A percentile compares a stretch with the other conserved stretches of the same genome.
These are phyloP conservation scores for Acanthococcus lagerstroemiae DNA, from an alignment of 2,888 invertebrate species.

Conservation along the genomic window DNA sequence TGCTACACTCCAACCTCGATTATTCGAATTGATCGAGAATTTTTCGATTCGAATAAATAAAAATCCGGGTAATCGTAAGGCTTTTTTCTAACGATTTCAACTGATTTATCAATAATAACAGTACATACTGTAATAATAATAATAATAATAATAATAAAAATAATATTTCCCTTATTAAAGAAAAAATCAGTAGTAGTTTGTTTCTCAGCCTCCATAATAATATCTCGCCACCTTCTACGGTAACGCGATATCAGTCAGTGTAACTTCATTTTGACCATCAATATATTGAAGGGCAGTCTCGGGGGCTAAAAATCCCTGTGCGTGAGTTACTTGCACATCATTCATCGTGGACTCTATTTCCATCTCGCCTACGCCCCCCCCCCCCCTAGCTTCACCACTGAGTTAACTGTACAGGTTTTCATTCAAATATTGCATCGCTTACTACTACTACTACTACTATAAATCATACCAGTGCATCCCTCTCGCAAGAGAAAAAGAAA, in stretches of 20 bases:
- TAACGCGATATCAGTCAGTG: neutral
- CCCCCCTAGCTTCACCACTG: neutral
- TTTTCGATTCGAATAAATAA: neutral
- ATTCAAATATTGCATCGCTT: no score
- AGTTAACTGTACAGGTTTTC: no score
- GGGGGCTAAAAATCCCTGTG: neutral
- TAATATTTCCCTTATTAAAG: neutral
- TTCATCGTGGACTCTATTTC: neutral
- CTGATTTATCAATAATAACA: neutral
- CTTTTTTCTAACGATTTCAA: neutral
- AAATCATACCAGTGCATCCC: neutral
- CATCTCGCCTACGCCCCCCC: neutral
- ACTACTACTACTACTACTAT: no score
- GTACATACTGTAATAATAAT: neutral
- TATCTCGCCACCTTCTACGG: neutral
- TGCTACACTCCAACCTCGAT: neutral
- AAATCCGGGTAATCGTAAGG: neutral
- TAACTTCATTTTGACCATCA: neutral
- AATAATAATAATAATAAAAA: neutral
- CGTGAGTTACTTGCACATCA: neutral
- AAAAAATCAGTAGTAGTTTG: neutral
- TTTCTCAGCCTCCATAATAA: neutral
- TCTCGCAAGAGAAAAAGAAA: neutral
- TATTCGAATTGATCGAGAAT: neutral
- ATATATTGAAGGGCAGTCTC: neutral